A percentile compares a stretch with the other conserved stretches of the same genome.
These are phyloP conservation scores for Drosophila teissieri DNA, from an alignment of 1,140 invertebrate species.

Conservation along the genomic window DNA sequence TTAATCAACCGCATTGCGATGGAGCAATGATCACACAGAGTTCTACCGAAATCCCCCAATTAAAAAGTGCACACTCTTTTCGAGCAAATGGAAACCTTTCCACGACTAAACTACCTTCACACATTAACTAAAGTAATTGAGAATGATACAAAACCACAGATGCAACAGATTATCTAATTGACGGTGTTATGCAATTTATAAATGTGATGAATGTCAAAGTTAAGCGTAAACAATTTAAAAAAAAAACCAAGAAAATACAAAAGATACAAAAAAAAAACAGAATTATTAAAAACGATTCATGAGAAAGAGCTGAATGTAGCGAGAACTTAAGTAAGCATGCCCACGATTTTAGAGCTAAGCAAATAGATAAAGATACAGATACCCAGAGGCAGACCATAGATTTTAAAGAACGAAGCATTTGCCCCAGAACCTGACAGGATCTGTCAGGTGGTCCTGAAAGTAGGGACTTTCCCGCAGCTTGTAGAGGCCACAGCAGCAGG, in stretches of 20 bases:
- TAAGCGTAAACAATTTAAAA: constrained; percentile 65
- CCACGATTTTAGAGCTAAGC: constrained; percentile 82
- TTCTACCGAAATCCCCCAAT: constrained; percentile 31
- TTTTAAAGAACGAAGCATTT: constrained; percentile 62
- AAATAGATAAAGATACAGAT: constrained; percentile 40
- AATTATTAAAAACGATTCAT: constrained; percentile 39
- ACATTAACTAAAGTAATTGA: constrained; percentile 61
- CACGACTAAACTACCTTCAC: constrained; percentile 79
- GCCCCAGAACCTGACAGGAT: constrained; percentile 8
- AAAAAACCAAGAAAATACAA: neutral
- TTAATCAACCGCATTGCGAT: constrained; percentile 26
- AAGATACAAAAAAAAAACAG: constrained; percentile 21
- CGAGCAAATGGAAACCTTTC: constrained; percentile 79
- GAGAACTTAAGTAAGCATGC: constrained; percentile 72
- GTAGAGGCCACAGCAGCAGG: constrained; percentile 30
- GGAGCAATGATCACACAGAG: constrained; percentile 30
- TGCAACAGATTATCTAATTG: constrained; percentile 71
- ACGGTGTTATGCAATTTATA: constrained; percentile 82
- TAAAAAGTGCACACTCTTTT: constrained; percentile 70
- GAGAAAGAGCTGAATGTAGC: constrained; percentile 76
- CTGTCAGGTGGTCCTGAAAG: neutral
- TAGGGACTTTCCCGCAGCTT: constrained; percentile 52
- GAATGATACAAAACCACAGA: constrained; percentile 25
- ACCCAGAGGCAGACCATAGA: constrained; percentile 59
- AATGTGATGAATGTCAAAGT: constrained; percentile 82